These are phyloP conservation scores for Anoncus sp. DNA, from an alignment of 2,888 invertebrate species.

Conservation along the genomic window DNA sequence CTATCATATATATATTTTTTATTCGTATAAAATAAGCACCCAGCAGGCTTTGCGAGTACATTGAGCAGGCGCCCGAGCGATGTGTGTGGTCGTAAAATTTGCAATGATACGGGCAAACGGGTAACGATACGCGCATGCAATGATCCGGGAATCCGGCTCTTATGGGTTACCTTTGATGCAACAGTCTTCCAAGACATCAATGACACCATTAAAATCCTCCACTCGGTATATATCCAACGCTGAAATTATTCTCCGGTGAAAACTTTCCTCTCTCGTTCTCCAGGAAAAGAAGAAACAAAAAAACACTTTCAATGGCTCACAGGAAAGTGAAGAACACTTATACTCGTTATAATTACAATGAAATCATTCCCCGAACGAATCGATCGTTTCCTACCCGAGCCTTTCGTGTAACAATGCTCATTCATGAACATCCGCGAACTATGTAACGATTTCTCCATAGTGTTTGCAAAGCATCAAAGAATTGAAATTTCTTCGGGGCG, in stretches of 20 bases:
- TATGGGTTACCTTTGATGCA: not conserved
- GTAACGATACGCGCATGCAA: slow-evolving; percentile 30
- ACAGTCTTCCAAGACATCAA: too few relatives aligned
- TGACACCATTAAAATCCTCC: too few relatives aligned
- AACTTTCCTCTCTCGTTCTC: too few relatives aligned
- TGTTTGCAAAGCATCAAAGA: not conserved
- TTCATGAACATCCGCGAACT: slow-evolving; percentile 56
- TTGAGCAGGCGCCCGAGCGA: too few relatives aligned
- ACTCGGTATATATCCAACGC: too few relatives aligned
- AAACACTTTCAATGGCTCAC: not conserved
- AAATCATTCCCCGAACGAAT: slow-evolving; percentile 58
- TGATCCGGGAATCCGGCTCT: slow-evolving; percentile 31
- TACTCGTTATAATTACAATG: slow-evolving; percentile 55
- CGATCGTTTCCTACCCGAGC: slow-evolving; percentile 1
- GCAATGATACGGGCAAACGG: slow-evolving; percentile 44
- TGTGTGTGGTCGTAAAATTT: slow-evolving; percentile 70
- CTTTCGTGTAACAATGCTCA: slow-evolving; percentile 59
- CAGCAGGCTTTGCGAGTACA: not conserved
- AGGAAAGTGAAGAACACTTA: not conserved
- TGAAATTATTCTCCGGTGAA: too few relatives aligned
- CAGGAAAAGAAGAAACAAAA: not conserved
- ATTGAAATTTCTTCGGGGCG: slow-evolving; percentile 47
- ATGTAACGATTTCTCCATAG: slow-evolving; percentile 66
- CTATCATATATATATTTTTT: slow-evolving; percentile 45
- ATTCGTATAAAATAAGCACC: slow-evolving; percentile 36